A percentile compares a stretch with the other conserved stretches of the same genome.
Evolutionary conservation across 2,888 invertebrate genomes (phyloP).

Genomic region (Cancer borealis): DNA sequence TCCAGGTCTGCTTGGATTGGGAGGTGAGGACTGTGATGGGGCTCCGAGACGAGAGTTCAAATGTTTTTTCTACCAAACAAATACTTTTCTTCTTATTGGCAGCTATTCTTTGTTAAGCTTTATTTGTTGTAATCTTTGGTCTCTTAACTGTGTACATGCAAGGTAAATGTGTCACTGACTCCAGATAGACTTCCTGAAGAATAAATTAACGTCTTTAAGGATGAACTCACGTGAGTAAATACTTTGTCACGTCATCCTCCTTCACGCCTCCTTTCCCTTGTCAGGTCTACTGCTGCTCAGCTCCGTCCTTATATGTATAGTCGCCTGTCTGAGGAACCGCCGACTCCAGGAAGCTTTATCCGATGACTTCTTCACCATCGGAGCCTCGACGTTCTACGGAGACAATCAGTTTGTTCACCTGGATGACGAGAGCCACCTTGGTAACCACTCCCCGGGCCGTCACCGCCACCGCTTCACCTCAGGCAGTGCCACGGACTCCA

Average conservation of each 20-base stretch:
- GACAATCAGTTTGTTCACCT: constrained; percentile 48
- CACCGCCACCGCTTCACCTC: not conserved
- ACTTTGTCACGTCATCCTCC: not conserved
- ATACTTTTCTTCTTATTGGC: not conserved
- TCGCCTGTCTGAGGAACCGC: constrained; percentile 66
- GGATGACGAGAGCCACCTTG: constrained; percentile 46
- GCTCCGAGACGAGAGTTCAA: not conserved
- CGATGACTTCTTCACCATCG: constrained; percentile 65
- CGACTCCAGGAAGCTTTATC: constrained; percentile 55
- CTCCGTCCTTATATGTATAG: constrained; percentile 60
- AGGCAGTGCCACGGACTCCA: constrained; percentile 43
- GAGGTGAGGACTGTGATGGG: constrained; percentile 44
- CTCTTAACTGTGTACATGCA: not conserved
- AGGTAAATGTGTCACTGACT: not conserved
- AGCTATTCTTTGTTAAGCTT: not conserved
- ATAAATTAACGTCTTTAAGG: not conserved
- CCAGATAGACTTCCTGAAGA: not conserved
- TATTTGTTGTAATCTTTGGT: not conserved
- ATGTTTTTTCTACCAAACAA: not conserved
- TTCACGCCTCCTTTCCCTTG: not conserved
- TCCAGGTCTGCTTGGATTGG: constrained; percentile 45
- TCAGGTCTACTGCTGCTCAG: constrained; percentile 64
- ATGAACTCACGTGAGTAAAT: not conserved
- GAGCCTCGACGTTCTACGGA: constrained; percentile 70
- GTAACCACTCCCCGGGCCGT: not conserved